phyloP scores from a whole-genome alignment of 2,797 vertebrate species.

The Poliocrania exsul region DNA sequence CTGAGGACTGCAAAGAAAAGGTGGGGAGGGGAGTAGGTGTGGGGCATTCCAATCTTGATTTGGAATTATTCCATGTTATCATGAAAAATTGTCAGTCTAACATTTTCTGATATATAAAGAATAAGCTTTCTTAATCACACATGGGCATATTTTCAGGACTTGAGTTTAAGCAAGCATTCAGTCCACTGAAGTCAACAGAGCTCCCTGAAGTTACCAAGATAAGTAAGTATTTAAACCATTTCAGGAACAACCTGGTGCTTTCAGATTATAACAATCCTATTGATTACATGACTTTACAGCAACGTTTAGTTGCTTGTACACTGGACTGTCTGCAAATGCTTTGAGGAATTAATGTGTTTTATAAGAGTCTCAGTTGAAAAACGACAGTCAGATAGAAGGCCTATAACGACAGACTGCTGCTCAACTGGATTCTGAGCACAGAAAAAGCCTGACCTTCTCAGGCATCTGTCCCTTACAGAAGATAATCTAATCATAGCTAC shows the following conservation, averaged over 20 bases:
- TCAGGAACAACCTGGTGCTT: neutral
- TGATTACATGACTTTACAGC: neutral
- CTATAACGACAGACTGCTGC: neutral
- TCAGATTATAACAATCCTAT: neutral
- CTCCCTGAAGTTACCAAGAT: neutral
- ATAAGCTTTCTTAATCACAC: neutral
- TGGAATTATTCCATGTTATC: neutral
- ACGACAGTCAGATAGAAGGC: neutral
- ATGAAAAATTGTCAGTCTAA: neutral
- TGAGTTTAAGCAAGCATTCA: neutral
- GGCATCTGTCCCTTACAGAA: neutral
- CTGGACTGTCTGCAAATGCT: neutral
- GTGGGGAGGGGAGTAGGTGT: rapidly evolving
- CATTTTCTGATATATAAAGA: neutral
- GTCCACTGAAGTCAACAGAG: neutral
- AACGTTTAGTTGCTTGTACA: neutral
- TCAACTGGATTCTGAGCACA: neutral
- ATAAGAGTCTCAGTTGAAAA: neutral
- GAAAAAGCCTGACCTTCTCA: neutral
- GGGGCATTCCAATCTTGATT: neutral
- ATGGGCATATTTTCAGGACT: neutral
- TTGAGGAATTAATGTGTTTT: neutral
- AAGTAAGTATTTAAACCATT: neutral
- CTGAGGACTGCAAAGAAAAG: neutral
- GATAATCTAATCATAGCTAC: neutral